Evolutionary conservation across 2,113 vertebrate genomes (phyloP).

Genomic region (Orientallactaga bullata): DNA sequence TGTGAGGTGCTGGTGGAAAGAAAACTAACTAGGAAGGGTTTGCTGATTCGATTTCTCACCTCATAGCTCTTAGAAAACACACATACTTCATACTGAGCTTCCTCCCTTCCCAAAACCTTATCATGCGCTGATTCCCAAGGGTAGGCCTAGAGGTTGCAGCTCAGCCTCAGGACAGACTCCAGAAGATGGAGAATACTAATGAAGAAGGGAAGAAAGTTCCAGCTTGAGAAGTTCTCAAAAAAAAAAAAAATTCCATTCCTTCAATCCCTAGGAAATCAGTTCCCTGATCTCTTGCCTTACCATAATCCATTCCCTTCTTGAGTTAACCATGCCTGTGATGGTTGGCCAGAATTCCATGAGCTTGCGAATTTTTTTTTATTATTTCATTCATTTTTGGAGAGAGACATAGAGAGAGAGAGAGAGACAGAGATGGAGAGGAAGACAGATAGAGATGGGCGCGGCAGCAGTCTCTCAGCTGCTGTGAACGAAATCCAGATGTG

Average conservation of each 20-base stretch:
- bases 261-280: conserved; percentile 53
- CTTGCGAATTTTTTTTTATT: conserved; percentile 54
- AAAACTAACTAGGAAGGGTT: background rate
- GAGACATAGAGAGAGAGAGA: too few species aligned
- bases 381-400: too few species aligned
- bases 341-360: conserved; percentile 49
- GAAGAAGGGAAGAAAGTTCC: conserved; percentile 31
- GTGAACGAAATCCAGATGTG: too few species aligned
- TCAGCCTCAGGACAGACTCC: background rate
- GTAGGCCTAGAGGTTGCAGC: background rate
- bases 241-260: conserved; percentile 53
- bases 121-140: background rate
- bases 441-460: too few species aligned
- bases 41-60: background rate
- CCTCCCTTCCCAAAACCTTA: background rate
- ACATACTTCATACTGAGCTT: background rate
- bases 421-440: too few species aligned
- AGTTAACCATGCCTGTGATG: conserved; percentile 58
- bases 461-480: too few species aligned
- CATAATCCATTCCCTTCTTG: conserved; percentile 37
- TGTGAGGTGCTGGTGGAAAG: background rate
- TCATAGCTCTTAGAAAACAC: conserved; percentile 5
- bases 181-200: background rate
- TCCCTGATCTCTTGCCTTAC: background rate
- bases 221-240: conserved; percentile 58